A percentile compares a stretch with the other conserved stretches of the same genome.
Evolutionary conservation across 2,888 invertebrate species (phyloP).

Genomic region (Unio delphinus): DNA sequence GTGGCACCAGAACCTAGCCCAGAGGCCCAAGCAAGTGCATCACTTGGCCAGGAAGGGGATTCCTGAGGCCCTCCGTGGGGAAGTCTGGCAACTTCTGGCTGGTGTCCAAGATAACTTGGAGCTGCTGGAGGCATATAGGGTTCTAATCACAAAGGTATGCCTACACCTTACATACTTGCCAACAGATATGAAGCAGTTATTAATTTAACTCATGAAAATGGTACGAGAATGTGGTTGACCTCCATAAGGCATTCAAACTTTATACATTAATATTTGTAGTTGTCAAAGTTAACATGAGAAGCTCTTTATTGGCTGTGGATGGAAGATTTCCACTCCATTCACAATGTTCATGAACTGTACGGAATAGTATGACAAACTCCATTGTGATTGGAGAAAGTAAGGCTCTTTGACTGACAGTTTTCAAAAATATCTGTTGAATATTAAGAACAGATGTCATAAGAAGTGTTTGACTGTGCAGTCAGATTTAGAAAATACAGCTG

Average conservation of each 20-base stretch:
- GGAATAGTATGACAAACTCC: too few relatives aligned
- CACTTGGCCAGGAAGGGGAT: constrained; percentile 79
- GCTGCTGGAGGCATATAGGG: constrained; percentile 91
- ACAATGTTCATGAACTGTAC: too few relatives aligned
- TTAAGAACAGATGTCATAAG: too few relatives aligned
- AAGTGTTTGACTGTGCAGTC: too few relatives aligned
- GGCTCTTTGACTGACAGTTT: too few relatives aligned
- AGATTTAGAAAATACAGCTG: too few relatives aligned
- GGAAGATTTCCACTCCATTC: too few relatives aligned
- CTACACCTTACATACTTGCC: too few relatives aligned
- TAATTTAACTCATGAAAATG: neutral
- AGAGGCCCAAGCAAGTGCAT: constrained; percentile 79
- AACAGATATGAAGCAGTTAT: constrained; percentile 87
- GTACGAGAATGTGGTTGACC: neutral
- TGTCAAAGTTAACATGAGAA: neutral
- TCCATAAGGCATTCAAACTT: neutral
- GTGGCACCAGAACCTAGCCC: constrained; percentile 70
- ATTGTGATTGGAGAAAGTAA: too few relatives aligned
- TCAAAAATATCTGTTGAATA: too few relatives aligned
- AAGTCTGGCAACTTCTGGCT: constrained; percentile 97
- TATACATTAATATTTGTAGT: neutral
- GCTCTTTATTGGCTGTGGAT: neutral
- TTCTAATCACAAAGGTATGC: constrained; percentile 89
- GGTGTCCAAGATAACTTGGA: constrained; percentile 81
- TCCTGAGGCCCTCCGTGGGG: constrained; percentile 95